Evolutionary conservation across 1,140 invertebrate species (phyloP).

Genomic region (Saccostrea echinata): DNA sequence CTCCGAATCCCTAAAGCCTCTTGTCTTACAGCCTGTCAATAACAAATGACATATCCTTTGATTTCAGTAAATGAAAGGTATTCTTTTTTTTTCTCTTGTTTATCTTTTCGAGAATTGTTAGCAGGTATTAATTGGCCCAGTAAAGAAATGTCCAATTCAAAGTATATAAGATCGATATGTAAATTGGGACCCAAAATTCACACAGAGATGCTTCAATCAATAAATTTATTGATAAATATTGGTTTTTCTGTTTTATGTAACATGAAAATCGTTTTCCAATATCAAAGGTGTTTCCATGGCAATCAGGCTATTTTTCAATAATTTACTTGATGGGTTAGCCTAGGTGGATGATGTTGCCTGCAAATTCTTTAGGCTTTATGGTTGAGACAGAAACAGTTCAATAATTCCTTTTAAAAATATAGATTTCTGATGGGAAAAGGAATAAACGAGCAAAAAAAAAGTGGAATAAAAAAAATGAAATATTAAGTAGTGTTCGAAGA

Average conservation of each 20-base stretch:
- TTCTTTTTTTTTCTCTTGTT: neutral
- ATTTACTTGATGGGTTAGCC: constrained; percentile 34
- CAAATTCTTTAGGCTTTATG: constrained; percentile 12
- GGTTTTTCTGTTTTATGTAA: constrained; percentile 33
- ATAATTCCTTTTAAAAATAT: constrained; percentile 30
- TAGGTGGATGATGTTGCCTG: constrained; percentile 6
- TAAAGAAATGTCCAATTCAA: constrained; percentile 30
- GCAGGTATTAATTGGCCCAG: neutral
- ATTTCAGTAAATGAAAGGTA: neutral
- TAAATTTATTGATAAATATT: constrained; percentile 37
- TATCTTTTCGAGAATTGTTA: neutral
- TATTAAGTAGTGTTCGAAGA: neutral
- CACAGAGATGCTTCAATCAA: neutral
- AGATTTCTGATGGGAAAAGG: constrained; percentile 5
- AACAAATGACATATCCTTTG: constrained; percentile 2
- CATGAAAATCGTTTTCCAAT: constrained; percentile 37
- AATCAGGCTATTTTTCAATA: constrained; percentile 39
- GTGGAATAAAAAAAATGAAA: neutral
- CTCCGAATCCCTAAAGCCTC: neutral
- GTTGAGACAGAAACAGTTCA: constrained; percentile 11
- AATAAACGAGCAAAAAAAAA: neutral
- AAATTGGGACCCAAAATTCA: constrained; percentile 18
- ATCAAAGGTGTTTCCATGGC: constrained; percentile 36
- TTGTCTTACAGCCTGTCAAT: neutral
- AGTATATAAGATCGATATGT: constrained; percentile 14